Base-by-base conservation (phyloP, 2,113 vertebrate genomes). In the Nycticryphes semicollaris region DNA sequence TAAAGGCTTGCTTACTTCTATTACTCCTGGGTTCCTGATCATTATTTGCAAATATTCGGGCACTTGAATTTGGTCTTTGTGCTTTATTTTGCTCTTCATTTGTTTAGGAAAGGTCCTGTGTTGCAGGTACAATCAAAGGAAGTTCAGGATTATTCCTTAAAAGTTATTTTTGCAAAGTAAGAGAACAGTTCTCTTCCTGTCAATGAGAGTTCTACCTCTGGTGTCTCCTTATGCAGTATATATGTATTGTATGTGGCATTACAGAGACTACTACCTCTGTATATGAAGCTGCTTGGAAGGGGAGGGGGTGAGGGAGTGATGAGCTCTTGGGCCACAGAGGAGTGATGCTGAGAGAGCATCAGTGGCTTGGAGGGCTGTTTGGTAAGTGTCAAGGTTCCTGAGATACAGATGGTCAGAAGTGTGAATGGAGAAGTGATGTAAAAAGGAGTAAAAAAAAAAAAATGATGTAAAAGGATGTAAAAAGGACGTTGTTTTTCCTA, bases 251-350 rank as follows among this genome's bases (percentile, higher is more conserved):
- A 35, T 47, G 3, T 84, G 56, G 7, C 47, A 66, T 25, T 8
- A 7, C 8, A 28, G 31, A 13, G 60, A 12, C 76, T 70, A 66
- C 59, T 10, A 27, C 6, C 5, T 28, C 48, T 80, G 6, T 18
- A 3, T 15, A 14, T 70, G 63, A 31, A 37, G 62, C 51, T 87
- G 47, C 23, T 7, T 43, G 37, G 11, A 12, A 39, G 63, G n/a
- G 21, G 7, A 25, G 14, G 2, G 20, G 3, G 1, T 0, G 1
- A 75, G 22, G 9, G 14, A 1, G 2, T 17, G 22, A 10, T 24
- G 62, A 60, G 10, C 24, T 23, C 51, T 72, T 33, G 41, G 9
- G 12, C 54, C 56, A 35, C 35, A 59, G 23, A 50, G 45, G 12
- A 35, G 10, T 6, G 79, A 51, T 72, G 39, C 45, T 76, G 23